Base-by-base conservation (phyloP, 2,113 vertebrate genomes). In the Suncus etruscus region DNA sequence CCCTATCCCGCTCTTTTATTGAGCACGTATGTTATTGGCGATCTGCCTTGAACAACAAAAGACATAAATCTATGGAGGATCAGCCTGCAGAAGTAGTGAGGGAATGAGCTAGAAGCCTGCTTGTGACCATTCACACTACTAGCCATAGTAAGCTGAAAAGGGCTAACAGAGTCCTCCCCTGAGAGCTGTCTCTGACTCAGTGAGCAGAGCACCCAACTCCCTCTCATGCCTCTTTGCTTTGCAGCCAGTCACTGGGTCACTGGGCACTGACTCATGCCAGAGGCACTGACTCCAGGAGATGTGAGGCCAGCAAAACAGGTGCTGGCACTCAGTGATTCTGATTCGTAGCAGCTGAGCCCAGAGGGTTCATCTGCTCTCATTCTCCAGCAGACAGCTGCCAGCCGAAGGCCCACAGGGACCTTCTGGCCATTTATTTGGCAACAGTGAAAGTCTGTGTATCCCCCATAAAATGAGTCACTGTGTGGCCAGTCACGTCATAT, bases 391-490 rank as follows among this genome's bases (percentile, higher is more conserved):
- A 61, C 51, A 78, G 45, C 68, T 86, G 73, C 63, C 83, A 86
- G 63, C 73, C 15, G 54, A 69, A 2, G 48, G 50, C 27, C 65
- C 65, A 25, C 0, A 32, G 8, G 31, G 77, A 25, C 20, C 63
- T 87, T 93, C 48, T 87, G 81, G 32, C 54, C 31, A 82, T 73
- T 81, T 66, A 47, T 88, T 66, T 81, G 58, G 47, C 75, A 50
- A 39, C 75, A 70, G 15, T 47, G 29, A 83, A 89, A 27, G 20
- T 18, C 76, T 22, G 47, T 65, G 63, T n/a, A 16, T 84, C 29
- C 74, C 45, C 31, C 78, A 69, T 86, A 81, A 93, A 54, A 58
- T 79, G 74, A 66, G 10, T 82, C 75, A 45, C 29, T 73, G 31
- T 4, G 8, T 5, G 25, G 47, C 32, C 58, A 70, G 70, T 14